These are phyloP conservation scores for Drepana arcuata DNA, from an alignment of 1,140 invertebrate genomes.

Conservation along the genomic window DNA sequence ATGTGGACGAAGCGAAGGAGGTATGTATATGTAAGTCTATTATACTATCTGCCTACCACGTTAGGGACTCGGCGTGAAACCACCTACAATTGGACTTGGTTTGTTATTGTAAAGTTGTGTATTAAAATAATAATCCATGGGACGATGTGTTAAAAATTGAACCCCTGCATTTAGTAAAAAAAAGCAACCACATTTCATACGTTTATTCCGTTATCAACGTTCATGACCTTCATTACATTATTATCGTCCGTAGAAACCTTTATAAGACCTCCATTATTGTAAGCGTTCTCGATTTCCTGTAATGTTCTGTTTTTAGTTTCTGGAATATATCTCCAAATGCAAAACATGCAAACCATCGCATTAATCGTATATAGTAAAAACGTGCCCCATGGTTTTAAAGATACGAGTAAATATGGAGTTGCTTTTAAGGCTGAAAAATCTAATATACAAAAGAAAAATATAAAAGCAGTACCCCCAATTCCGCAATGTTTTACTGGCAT, in stretches of 20 bases:
- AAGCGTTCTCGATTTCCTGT: constrained; percentile 10
- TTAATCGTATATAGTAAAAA: constrained; percentile 9
- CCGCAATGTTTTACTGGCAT: constrained; percentile 10
- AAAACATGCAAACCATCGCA: constrained; percentile 7
- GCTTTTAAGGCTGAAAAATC: constrained; percentile 8
- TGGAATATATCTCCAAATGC: constrained; percentile 9
- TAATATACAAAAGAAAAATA: constrained; percentile 9
- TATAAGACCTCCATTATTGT: too few species aligned
- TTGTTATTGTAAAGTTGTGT: too few species aligned
- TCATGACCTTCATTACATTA: constrained; percentile 1
- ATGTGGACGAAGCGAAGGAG: too few species aligned
- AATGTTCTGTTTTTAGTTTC: constrained; percentile 12
- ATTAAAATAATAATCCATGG: too few species aligned
- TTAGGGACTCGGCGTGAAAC: too few species aligned
- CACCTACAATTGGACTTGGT: too few species aligned
- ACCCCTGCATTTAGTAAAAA: too few species aligned
- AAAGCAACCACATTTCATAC: constrained; percentile 5
- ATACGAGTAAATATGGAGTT: constrained; percentile 6
- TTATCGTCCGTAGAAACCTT: too few species aligned
- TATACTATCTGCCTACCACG: too few species aligned
- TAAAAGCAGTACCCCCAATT: constrained; percentile 2
- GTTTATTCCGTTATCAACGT: constrained; percentile 1
- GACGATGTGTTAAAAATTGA: too few species aligned
- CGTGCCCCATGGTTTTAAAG: constrained; percentile 7
- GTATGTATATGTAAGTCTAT: too few species aligned